Evolutionary conservation across 1,140 invertebrate genomes (phyloP).

Genomic region (Gryllus bimaculatus): DNA sequence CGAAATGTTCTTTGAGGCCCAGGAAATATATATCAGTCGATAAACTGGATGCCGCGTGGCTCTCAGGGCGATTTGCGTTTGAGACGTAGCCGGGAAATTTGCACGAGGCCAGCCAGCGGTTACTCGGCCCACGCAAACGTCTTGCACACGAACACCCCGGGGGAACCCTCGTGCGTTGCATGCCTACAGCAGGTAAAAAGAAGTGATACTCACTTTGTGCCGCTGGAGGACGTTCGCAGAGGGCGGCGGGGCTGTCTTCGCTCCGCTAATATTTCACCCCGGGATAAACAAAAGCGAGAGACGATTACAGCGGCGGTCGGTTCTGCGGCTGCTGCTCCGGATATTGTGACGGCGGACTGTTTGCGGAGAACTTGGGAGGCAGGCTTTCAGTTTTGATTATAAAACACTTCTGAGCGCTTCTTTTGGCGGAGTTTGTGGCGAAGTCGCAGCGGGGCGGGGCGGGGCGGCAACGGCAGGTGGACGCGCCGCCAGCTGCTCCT

Average conservation of each 20-base stretch:
- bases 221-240: not conserved
- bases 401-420: not conserved
- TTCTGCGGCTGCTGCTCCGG: too few species aligned
- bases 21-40: too few species aligned
- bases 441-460: not conserved
- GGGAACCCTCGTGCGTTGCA: too few species aligned
- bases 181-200: too few species aligned
- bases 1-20: too few species aligned
- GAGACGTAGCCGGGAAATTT: too few species aligned
- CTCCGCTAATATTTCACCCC: not conserved
- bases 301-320: not conserved
- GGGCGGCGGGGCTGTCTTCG: not conserved
- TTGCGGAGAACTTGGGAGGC: not conserved
- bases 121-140: too few species aligned
- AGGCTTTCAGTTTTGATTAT: constrained; percentile 5
- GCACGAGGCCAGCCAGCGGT: too few species aligned
- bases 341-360: constrained; percentile 1
- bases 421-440: not conserved
- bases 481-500: not conserved
- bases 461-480: not conserved
- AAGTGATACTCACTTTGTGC: too few species aligned
- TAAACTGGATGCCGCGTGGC: too few species aligned
- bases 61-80: too few species aligned
- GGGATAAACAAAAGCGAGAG: not conserved
- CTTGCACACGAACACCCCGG: too few species aligned